These are phyloP conservation scores for Leucosticte australis DNA, from an alignment of 2,113 vertebrate genomes.

Conservation along the genomic window DNA sequence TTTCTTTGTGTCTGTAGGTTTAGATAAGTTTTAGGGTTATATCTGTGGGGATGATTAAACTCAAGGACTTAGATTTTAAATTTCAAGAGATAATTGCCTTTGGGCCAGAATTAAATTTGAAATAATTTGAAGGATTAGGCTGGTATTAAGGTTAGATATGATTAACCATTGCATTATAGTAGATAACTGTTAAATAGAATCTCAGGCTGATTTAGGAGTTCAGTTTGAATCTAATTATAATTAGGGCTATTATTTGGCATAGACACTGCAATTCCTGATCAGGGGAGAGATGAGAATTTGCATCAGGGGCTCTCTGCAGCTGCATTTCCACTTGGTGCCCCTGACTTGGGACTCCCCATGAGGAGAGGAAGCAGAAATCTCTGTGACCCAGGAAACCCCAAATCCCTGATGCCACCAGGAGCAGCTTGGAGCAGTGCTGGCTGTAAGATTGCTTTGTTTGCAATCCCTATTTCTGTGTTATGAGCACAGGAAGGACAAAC, in stretches of 20 bases:
- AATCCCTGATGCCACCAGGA: neutral
- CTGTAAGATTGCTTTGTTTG: neutral
- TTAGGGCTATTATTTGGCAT: neutral
- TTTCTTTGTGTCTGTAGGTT: neutral
- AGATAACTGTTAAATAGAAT: neutral
- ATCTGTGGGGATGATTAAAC: neutral
- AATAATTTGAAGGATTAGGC: conserved; percentile 14
- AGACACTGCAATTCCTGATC: neutral
- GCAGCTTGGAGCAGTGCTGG: neutral
- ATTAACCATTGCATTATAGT: neutral
- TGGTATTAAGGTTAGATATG: conserved; percentile 9
- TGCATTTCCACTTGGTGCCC: neutral
- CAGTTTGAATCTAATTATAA: neutral
- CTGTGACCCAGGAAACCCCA: neutral
- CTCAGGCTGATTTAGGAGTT: neutral
- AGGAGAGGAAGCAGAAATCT: neutral
- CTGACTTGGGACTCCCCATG: neutral
- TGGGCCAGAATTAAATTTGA: conserved; percentile 2
- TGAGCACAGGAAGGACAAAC: neutral
- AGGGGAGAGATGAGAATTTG: neutral
- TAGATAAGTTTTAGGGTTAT: neutral
- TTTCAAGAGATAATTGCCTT: conserved; percentile 1
- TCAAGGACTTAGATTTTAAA: neutral
- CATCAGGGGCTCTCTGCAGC: neutral
- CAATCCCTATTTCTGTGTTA: neutral